Percentiles rank a stretch among this genome's conserved stretches.
phyloP scores from a whole-genome alignment of 1,140 invertebrate species.

The Drosophila albomicans region DNA sequence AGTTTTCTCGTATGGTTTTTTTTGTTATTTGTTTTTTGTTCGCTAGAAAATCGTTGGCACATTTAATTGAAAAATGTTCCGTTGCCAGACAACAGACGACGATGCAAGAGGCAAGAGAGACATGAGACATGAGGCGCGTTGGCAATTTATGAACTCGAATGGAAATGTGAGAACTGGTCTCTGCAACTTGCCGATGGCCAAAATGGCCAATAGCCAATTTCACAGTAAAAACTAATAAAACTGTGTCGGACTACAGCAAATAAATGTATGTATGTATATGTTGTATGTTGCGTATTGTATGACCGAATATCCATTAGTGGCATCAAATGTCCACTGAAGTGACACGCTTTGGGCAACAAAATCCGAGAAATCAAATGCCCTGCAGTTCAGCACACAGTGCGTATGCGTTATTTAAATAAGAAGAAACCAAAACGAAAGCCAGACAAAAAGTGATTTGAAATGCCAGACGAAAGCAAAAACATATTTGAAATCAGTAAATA shows the following conservation, averaged over 20 bases:
- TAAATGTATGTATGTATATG: background rate
- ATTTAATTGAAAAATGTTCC: constrained; percentile 76
- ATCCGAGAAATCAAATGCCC: constrained; percentile 24
- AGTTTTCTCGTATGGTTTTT: constrained; percentile 16
- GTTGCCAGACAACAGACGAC: constrained; percentile 42
- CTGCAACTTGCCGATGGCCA: constrained; percentile 9
- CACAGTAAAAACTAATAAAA: constrained; percentile 51
- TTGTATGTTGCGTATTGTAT: constrained; percentile 30
- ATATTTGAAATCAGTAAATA: background rate
- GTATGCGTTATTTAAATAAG: constrained; percentile 29
- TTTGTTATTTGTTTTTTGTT: background rate
- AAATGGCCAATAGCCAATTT: constrained; percentile 25
- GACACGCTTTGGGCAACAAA: constrained; percentile 13
- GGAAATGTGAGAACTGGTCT: constrained; percentile 39
- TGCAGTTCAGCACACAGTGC: constrained; percentile 17
- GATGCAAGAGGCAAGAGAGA: background rate
- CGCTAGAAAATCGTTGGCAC: constrained; percentile 6
- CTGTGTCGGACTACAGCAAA: constrained; percentile 1
- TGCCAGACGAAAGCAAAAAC: background rate
- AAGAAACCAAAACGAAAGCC: background rate
- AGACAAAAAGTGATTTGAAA: background rate
- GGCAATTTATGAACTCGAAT: constrained; percentile 43
- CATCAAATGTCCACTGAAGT: constrained; percentile 38
- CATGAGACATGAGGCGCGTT: constrained; percentile 5
- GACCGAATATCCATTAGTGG: constrained; percentile 31